Base-by-base conservation (phyloP, 2,113 vertebrate genomes). In the Chionomys nivalis region DNA sequence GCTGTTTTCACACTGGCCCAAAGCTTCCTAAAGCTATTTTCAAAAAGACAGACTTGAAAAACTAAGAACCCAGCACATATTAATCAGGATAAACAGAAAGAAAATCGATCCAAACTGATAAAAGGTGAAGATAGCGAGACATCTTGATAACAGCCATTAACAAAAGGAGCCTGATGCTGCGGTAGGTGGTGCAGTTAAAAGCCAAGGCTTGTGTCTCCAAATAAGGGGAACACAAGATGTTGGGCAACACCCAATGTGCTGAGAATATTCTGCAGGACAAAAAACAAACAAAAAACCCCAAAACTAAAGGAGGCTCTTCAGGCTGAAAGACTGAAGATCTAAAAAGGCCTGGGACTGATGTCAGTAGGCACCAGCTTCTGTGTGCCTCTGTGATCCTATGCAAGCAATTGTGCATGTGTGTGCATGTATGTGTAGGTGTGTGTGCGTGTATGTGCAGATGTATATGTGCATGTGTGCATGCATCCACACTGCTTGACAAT, bases 21-120 rank as follows among this genome's bases (percentile, higher is more conserved):
- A 95, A 33, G 52, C 42, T 63, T 13, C 63, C 47, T 58, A 92
- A 88, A 33, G 11, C 28, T 39, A 17, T 42, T 42, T 9, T 75
- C 17, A 21, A 95, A 94, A 73, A 39, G 63, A 28, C 47, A 63
- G 42, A 83, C 24, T 63, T 93, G 17, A 91, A 92, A n/a, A 88
- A 31, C 39, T 77, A 79, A 92, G 24, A 63, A 33, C 49, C 91
- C 65, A 93, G 63, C 31, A 90, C 73, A 89, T 94, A 52, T 55
- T 88, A 95, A 83, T 58, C 19, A 82, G 68, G 26, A 82, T 23
- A 82, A 92, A 44, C 14, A 55, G 28, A 83, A 21, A 68, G 61
- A 94, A 94, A 92, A 68, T 24, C 55, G 63, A 7, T 5, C 75
- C 66, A 91, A 88, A 86, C 7, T 14, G 44, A 87, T 90, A 66